Evolutionary conservation across 1,140 invertebrate genomes (phyloP), one percentile per base, ranked within the genome.

Genomic region (Chrysomallon squamiferum): DNA sequence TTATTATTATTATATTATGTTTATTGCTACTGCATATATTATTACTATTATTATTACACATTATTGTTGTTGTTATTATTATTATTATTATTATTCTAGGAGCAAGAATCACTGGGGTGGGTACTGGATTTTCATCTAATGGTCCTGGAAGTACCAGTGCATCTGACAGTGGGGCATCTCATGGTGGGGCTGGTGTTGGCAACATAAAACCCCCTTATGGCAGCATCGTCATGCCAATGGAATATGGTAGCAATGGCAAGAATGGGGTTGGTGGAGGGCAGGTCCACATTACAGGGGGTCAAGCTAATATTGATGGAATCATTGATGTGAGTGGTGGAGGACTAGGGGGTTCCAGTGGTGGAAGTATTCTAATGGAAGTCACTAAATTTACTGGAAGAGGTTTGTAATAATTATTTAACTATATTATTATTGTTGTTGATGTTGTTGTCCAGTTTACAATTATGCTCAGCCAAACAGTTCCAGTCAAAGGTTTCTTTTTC

Each of bases 241-340:
- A 47, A 2, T 78, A 78, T 61, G 78, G 78, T 20, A 77, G 78
- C 49, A 78, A 67, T 71, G 78, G 76, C 25, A 66, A 63, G 54
- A 66, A 68, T 47, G 75, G 75, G 11, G 38, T 69, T 25, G 78
- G 78, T 49, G 78, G 78, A 38, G 76, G 76, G 18, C 78, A 80
- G 60, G 58, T 80, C 27, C 66, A 75, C n/a, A 43, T 80, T 18
- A 41, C 62, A 3, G 61, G 66, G 1, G 20, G 29, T 50, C 18
- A 65, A 20, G 11, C 29, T 74, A 5, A 64, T 22, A 22, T 75
- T 49, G 70, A 80, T 67, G 78, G 78, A 27, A 58, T 68, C 11
- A 74, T 80, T 27, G 71, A 80, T 33, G 62, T 78, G 69, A 77
- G 68, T 63, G 76, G 72, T 54, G 29, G 45, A 5, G 41, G 47